Base-by-base conservation (phyloP, 2,113 vertebrate genomes). In the Sylvietta virens region DNA sequence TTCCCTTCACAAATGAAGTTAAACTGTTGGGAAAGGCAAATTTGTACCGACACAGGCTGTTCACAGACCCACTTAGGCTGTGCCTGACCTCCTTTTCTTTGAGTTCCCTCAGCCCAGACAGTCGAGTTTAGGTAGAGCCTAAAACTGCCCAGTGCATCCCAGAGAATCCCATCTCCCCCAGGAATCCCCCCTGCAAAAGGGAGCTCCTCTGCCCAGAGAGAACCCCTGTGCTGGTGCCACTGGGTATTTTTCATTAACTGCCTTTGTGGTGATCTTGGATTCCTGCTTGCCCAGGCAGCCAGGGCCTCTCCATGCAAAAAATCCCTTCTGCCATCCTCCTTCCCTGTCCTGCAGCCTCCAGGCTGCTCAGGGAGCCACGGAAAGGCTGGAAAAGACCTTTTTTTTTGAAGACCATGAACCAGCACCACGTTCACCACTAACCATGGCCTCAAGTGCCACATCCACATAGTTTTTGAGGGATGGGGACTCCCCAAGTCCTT, bases 391-490 rank as follows among this genome's bases (percentile, higher is more conserved):
- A 56, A 62, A 76, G 6, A 10, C 7, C 39, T 45, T 33, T 7
- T n/a, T n/a, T n/a, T n/a, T n/a, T n/a, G n/a, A 4, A 54, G 10
- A 13, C 13, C 11, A 5, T 21, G n/a, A 47, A 5, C 19, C 37
- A 58, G 26, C 86, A 45, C 44, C 28, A 1, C 5, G 35, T 7
- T 18, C 45, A 44, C 11, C 62, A 6, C 14, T 10, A 40, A 19
- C 47, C 54, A 3, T 3, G 33, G 13, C 78, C 39, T 40, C 28
- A 11, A 3, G 53, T n/a, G 47, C 39, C 62, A 69, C 54, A 40
- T 13, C 9, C 79, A 4, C 0, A 1, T 4, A 9, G 24, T 19
- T 27, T 44, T 9, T 19, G 57, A 64, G 57, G 66, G 50, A 1
- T 35, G 65, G 56, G 28, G 30, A 7, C 47, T 47, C 6, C 61